These are phyloP conservation scores for Timandra comae DNA, from an alignment of 2,888 invertebrate genomes.

Conservation along the genomic window DNA sequence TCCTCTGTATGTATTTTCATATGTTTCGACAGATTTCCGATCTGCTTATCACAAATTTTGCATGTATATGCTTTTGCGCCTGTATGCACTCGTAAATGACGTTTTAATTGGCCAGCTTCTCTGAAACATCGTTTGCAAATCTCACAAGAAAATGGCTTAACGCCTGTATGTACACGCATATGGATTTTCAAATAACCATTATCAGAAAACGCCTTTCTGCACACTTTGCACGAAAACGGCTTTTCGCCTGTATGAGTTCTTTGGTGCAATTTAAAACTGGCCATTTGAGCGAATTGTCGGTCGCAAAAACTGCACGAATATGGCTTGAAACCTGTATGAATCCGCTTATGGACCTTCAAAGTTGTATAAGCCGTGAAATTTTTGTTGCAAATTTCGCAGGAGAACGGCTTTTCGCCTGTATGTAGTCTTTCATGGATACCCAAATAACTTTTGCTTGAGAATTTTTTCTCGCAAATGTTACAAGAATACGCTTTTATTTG, in stretches of 20 bases:
- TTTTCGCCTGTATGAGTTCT: conserved; percentile 59
- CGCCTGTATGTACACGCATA: conserved; percentile 59
- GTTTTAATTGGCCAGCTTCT: conserved; percentile 56
- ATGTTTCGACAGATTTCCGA: conserved; percentile 59
- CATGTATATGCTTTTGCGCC: conserved; percentile 61
- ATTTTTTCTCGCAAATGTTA: conserved; percentile 53
- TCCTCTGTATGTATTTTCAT: conserved; percentile 49
- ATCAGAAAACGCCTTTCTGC: conserved; percentile 60
- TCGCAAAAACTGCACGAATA: conserved; percentile 55
- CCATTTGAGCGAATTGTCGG: conserved; percentile 60
- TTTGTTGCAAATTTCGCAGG: conserved; percentile 59
- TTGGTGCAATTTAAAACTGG: conserved; percentile 59
- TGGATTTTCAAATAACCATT: conserved; percentile 67
- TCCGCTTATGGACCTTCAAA: conserved; percentile 60
- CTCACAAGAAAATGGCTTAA: conserved; percentile 55
- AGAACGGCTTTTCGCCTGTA: conserved; percentile 54
- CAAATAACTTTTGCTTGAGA: conserved; percentile 62
- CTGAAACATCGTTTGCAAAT: conserved; percentile 55
- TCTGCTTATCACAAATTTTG: conserved; percentile 63
- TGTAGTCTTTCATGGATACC: conserved; percentile 58
- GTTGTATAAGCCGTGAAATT: conserved; percentile 62
- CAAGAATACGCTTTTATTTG: conserved; percentile 54
- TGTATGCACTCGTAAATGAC: conserved; percentile 55
- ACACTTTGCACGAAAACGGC: conserved; percentile 53
- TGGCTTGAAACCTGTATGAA: conserved; percentile 60